Evolutionary conservation across 2,797 vertebrate genomes (phyloP), one percentile per base, ranked within the genome.

Genomic region (Arnoldichthys spilopterus): DNA sequence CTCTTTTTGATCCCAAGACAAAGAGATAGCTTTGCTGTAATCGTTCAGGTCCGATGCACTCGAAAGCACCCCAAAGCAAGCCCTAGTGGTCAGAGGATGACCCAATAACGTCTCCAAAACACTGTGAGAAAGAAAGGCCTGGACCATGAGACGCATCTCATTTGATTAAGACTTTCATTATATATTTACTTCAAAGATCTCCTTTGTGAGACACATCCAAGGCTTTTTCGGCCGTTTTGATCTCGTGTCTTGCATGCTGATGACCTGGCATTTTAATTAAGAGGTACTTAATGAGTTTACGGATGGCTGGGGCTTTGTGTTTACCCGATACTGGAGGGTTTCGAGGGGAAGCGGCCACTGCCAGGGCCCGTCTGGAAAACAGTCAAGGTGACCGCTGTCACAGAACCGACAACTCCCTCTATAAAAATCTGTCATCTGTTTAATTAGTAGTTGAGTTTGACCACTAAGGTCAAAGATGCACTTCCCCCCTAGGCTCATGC

Each of bases 201-300:
- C 76, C 76, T 78, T 81, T 79, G 72, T 73, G 34, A 76, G 79
- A 83, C 74, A 80, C 83, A 80, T 83, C 73, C 79, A 79, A 79
- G 64, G 70, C 73, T 83, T 73, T 78, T 73, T 71, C 62, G 47
- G 32, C 40, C 13, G 73, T 61, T 82, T 78, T 81, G 81, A 81
- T 83, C 73, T 77, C 22, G 16, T 78, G 78, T 78, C 79, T 85
- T 71, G 79, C 81, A 79, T 85, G 81, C 81, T 79, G 82, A 85
- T 84, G 82, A 83, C 82, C 81, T 37, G 82, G 62, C 79, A 61
- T 85, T 88, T 76, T 88, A 84, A 88, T 88, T 86, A 86, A 80
- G 74, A 79, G 77, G 64, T 79, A 77, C 53, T 84, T 84, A 78
- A 88, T 88, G 81, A 85, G 80, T 88, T 84, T 75, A 85, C 75